Evolutionary conservation across 2,888 invertebrate species (phyloP).

Genomic region (Ophion slaviceki): DNA sequence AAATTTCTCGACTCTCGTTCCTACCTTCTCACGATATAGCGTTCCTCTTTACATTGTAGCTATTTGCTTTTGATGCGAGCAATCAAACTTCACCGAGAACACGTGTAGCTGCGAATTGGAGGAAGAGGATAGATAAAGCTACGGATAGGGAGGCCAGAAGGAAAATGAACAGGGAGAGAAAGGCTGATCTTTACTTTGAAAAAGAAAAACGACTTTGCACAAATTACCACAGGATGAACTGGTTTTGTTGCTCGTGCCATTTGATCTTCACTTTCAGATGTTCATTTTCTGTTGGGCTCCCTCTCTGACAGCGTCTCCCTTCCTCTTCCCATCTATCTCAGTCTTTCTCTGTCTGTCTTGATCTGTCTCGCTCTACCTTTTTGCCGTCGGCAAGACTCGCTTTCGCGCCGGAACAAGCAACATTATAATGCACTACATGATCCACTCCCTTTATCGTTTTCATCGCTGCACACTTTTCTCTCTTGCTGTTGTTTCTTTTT

Average conservation of each 20-base stretch:
- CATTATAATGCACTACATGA: conserved; percentile 32
- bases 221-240: conserved; percentile 68
- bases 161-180: conserved; percentile 2
- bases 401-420: conserved; percentile 21
- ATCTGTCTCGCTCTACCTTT: conserved; percentile 10
- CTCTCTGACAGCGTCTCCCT: not conserved
- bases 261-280: not conserved
- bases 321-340: not conserved
- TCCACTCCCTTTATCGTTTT: conserved; percentile 44
- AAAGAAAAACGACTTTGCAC: conserved; percentile 6
- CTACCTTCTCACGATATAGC: conserved; percentile 32
- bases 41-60: conserved; percentile 55
- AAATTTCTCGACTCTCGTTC: conserved; percentile 53
- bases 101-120: not conserved
- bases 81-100: conserved; percentile 32
- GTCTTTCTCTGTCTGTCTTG: conserved; percentile 16
- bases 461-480: conserved; percentile 14
- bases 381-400: conserved; percentile 31
- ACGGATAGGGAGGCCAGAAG: not conserved
- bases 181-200: not conserved
- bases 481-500: conserved; percentile 29
- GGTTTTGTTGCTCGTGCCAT: conserved; percentile 47
- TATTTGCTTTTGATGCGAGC: conserved; percentile 60
- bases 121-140: too few relatives aligned
- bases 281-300: not conserved